phyloP scores from a whole-genome alignment of 2,797 vertebrate species.

The Peromyscus melanophrys region DNA sequence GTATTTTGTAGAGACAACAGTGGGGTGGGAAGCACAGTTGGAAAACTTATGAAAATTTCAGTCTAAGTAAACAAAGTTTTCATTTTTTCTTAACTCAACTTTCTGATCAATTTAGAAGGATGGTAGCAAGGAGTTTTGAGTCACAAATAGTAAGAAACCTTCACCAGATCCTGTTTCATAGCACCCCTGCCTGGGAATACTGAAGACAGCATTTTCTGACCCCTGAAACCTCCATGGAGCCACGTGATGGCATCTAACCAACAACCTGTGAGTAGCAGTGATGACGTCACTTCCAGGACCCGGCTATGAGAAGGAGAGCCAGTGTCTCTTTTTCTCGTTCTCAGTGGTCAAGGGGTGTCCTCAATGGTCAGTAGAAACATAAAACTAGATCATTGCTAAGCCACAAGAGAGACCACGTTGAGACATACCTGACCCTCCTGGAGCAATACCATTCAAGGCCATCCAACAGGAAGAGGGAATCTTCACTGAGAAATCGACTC shows the following conservation, averaged over 20 bases:
- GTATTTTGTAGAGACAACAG: conserved; percentile 32
- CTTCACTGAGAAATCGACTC: not conserved
- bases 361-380: not conserved
- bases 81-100: not conserved
- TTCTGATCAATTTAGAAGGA: conserved; percentile 10
- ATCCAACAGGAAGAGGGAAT: not conserved
- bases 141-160: not conserved
- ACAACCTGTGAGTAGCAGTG: not conserved
- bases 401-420: not conserved
- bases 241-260: not conserved
- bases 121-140: not conserved
- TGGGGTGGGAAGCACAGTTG: not conserved
- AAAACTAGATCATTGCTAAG: not conserved
- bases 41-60: not conserved
- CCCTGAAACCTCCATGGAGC: not conserved
- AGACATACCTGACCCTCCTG: not conserved
- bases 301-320: not conserved
- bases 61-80: not conserved
- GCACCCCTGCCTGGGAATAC: not conserved
- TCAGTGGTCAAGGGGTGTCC: not conserved
- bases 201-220: not conserved
- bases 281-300: not conserved
- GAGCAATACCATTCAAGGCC: not conserved
- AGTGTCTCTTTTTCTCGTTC: not conserved
- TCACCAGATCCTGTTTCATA: not conserved